Conservation (phyloP, 1,140 invertebrate genomes). For the Trichonephila clavipes region DNA sequence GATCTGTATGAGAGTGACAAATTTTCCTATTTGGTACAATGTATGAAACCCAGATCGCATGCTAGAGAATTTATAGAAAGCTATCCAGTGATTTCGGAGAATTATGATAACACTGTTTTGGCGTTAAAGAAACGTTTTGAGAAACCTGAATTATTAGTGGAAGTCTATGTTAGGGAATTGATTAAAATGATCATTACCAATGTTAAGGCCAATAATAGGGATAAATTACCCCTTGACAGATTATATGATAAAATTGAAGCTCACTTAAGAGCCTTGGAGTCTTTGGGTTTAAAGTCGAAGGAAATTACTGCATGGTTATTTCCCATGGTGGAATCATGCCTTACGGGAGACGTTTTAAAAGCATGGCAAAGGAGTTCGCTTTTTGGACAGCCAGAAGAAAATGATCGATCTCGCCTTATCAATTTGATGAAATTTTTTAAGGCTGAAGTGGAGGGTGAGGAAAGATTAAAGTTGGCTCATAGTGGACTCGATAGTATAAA, state of each 20-base stretch:
- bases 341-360: slow-evolving; percentile 21
- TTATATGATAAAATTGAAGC: slow-evolving; percentile 78
- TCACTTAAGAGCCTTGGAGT: slow-evolving; percentile 79
- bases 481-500: too few relatives aligned
- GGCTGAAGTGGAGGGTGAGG: too few relatives aligned
- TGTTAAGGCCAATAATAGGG: background rate
- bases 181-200: slow-evolving; percentile 25
- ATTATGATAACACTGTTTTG: too few relatives aligned
- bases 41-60: background rate
- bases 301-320: background rate
- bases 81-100: too few relatives aligned
- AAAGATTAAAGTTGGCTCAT: too few relatives aligned
- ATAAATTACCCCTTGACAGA: background rate
- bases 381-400: too few relatives aligned
- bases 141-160: background rate
- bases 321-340: slow-evolving; percentile 34
- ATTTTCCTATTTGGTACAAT: slow-evolving; percentile 46
- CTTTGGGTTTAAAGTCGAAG: slow-evolving; percentile 63
- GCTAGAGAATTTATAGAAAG: too few relatives aligned
- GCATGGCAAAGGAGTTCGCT: background rate
- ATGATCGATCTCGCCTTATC: too few relatives aligned
- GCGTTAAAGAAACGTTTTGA: background rate
- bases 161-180: slow-evolving; percentile 6
- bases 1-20: background rate
- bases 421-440: too few relatives aligned